Conservation (phyloP, 2,797 vertebrate genomes). For the Sebastes melanostomus region DNA sequence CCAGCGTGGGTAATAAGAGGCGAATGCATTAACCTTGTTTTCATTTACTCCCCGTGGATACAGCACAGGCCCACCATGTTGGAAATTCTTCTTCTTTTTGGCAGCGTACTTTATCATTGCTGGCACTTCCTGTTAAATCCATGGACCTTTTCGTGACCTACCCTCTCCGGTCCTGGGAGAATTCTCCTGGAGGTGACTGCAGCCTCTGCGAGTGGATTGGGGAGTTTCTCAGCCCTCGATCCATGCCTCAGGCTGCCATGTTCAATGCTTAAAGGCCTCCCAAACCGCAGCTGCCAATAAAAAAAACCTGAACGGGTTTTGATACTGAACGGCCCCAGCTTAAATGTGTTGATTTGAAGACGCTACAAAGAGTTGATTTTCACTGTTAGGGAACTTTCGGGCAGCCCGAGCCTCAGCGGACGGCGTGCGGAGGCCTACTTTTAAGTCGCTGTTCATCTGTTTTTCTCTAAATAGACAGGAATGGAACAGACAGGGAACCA, state of each 20-base stretch:
- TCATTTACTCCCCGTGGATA: slow-evolving; percentile 82
- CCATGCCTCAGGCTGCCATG: slow-evolving; percentile 64
- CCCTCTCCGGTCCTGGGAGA: slow-evolving; percentile 54
- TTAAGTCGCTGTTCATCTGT: background rate
- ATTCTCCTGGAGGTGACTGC: slow-evolving; percentile 69
- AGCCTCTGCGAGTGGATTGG: slow-evolving; percentile 34
- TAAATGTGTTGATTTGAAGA: slow-evolving; percentile 27
- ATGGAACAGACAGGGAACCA: background rate
- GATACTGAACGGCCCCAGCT: slow-evolving; percentile 38
- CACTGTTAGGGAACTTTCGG: background rate
- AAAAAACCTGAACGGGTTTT: slow-evolving; percentile 41
- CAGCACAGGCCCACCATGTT: slow-evolving; percentile 55
- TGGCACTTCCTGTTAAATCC: slow-evolving; percentile 67
- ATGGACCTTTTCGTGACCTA: slow-evolving; percentile 65
- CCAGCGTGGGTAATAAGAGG: slow-evolving; percentile 79
- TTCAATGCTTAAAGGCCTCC: slow-evolving; percentile 61
- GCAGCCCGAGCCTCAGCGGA: background rate
- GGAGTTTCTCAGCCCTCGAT: slow-evolving; percentile 53
- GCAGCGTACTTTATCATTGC: slow-evolving; percentile 62
- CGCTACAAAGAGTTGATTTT: slow-evolving; percentile 13
- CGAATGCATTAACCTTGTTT: slow-evolving; percentile 86
- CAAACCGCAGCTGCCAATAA: slow-evolving; percentile 56
- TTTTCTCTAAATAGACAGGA: slow-evolving; percentile 1
- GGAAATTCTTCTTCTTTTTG: slow-evolving; percentile 62
- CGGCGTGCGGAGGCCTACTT: background rate